Base-by-base conservation (phyloP, 2,888 invertebrate genomes). In the Cephus sareptanus region DNA sequence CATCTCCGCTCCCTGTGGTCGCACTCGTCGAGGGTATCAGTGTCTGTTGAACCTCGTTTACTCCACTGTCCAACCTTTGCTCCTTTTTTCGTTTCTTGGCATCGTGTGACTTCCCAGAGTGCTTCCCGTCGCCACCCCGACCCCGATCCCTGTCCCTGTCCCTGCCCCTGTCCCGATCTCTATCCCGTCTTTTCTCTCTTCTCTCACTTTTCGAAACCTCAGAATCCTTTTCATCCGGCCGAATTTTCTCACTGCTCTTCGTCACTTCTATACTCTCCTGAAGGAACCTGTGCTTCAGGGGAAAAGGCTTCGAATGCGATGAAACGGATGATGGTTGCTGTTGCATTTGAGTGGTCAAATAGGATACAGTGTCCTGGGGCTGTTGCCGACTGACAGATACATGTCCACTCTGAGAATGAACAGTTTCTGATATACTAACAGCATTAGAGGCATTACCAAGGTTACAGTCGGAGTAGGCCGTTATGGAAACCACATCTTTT, bases 401-500 rank as follows among this genome's bases (percentile, higher is more conserved):
- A 56, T 86, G 76, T 77, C 78, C 75, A 15, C 80, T 82, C 68
- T 83, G 83, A 33, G 76, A 77, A 81, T 81, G 11, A 76, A 76
- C 1, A 80, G 31, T 33, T 12, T 74, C 74, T 4, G 76, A 35
- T 1, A 69, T 71, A 4, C 76, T 73, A 35, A 40, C 73, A n/a
- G 77, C 31, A 34, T 73, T 77, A 37, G 69, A 71, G 31, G 78
- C 31, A 69, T 71, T 77, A 23, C 74, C 69, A 34, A 76, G 68
- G 31, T 79, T 77, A 13, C 84, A 76, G 37, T 90, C 90, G 9
- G 86, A 84, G 76, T 87, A 90, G 3, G 90, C 87, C 31, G 90
- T 90, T 75, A 90, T 90, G 73, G 90, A 90, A 31, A 90, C 87
- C 69, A 90, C 85, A 74, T 90, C 90, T 75, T 90, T 90, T 73